phyloP scores from a whole-genome alignment of 2,888 invertebrate species.

The Pterostichus niger region DNA sequence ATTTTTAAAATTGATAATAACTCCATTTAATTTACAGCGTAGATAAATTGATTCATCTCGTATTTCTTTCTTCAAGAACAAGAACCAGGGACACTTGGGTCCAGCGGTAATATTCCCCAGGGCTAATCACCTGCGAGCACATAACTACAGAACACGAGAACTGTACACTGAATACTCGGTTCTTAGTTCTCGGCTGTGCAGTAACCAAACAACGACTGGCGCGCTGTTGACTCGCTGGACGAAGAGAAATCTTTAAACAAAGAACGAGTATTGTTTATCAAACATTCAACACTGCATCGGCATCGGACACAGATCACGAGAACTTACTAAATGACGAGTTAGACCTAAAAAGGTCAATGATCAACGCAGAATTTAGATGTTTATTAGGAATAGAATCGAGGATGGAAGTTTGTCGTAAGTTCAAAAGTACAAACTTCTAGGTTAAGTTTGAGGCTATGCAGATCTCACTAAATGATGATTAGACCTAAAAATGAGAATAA shows the following conservation, averaged over 20 bases:
- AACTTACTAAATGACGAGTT: background rate
- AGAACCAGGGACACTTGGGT: too few relatives aligned
- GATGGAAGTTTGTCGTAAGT: too few relatives aligned
- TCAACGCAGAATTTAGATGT: too few relatives aligned
- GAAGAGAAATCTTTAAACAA: slow-evolving; percentile 54
- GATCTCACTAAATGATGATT: too few relatives aligned
- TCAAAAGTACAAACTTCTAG: too few relatives aligned
- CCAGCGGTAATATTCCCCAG: slow-evolving; percentile 6
- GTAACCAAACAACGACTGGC: slow-evolving; percentile 21
- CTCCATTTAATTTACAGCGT: background rate
- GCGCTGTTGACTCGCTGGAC: slow-evolving; percentile 45
- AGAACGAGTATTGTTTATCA: slow-evolving; percentile 59
- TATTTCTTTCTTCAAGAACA: background rate
- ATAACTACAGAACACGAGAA: background rate
- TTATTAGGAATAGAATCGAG: too few relatives aligned
- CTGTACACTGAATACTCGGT: too few relatives aligned
- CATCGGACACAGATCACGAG: background rate
- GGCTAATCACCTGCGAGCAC: slow-evolving; percentile 22
- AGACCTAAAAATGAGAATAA: too few relatives aligned
- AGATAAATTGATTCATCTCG: slow-evolving; percentile 9
- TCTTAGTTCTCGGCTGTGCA: background rate
- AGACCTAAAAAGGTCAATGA: too few relatives aligned
- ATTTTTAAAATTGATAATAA: background rate
- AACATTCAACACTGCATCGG: slow-evolving; percentile 24
- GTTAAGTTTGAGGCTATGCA: too few relatives aligned